Percentiles rank a stretch among this genome's conserved stretches.
Conservation (phyloP, 2,113 vertebrate species). For the Lucifuga dentata region DNA sequence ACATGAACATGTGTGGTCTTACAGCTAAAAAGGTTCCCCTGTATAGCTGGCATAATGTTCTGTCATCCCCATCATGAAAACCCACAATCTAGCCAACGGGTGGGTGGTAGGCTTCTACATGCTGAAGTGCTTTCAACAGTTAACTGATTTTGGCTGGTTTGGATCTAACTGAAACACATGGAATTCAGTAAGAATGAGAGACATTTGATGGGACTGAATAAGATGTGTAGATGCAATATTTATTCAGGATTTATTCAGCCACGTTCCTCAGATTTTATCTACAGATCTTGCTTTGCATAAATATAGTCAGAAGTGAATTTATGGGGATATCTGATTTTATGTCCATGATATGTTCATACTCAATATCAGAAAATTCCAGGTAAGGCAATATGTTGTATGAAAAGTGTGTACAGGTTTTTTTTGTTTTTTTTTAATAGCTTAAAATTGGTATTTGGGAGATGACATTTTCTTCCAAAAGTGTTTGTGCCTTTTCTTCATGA, state of each 20-base stretch:
- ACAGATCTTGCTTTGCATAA: too few species aligned
- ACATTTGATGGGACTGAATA: too few species aligned
- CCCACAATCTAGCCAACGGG: conserved; percentile 39
- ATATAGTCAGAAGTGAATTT: too few species aligned
- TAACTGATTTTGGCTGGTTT: conserved; percentile 66
- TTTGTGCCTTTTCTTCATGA: conserved; percentile 47
- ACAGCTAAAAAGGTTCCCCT: conserved; percentile 53
- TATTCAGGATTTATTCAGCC: too few species aligned
- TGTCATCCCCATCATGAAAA: conserved; percentile 43
- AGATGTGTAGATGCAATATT: too few species aligned
- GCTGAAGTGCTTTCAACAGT: conserved; percentile 62
- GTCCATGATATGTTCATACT: too few species aligned
- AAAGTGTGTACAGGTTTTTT: conserved; percentile 16
- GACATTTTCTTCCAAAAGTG: conserved; percentile 47
- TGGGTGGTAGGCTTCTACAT: conserved; percentile 53
- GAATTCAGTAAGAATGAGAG: conserved; percentile 58
- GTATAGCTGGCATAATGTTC: conserved; percentile 63
- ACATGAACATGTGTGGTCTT: conserved; percentile 56
- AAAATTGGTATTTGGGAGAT: too few species aligned
- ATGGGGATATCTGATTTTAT: too few species aligned
- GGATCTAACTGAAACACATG: conserved; percentile 71
- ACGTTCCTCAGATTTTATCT: too few species aligned
- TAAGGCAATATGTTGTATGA: too few species aligned
- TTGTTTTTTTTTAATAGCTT: background rate
- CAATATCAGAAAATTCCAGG: too few species aligned